phyloP scores from a whole-genome alignment of 2,797 vertebrate genomes.

The Pampus argenteus region DNA sequence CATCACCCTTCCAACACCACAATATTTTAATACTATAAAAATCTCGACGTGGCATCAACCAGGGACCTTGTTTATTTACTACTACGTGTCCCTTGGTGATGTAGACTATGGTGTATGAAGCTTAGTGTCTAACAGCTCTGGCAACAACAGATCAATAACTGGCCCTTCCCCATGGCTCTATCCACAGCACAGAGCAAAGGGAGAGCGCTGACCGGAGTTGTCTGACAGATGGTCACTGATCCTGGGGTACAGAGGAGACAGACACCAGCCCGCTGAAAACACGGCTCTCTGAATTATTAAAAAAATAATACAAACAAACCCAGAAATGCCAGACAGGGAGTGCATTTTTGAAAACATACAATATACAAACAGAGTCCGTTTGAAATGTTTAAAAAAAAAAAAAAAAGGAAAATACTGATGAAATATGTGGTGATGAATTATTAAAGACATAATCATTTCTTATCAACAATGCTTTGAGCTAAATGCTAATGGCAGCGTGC shows the following conservation, averaged over 20 bases:
- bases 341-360: background rate
- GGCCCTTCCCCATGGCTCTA: conserved; percentile 38
- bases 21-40: background rate
- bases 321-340: conserved; percentile 21
- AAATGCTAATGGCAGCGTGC: too few relatives aligned
- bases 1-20: background rate
- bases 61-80: conserved; percentile 18
- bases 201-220: conserved; percentile 31
- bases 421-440: too few relatives aligned
- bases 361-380: background rate
- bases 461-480: too few relatives aligned
- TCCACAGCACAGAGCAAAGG: conserved; percentile 42
- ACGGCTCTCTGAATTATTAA: conserved; percentile 68
- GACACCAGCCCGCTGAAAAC: conserved; percentile 27
- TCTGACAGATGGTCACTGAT: conserved; percentile 81
- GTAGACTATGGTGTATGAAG: conserved; percentile 15
- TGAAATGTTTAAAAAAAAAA: background rate
- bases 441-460: too few relatives aligned
- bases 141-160: conserved; percentile 69
- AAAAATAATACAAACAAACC: too few relatives aligned
- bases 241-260: conserved; percentile 57
- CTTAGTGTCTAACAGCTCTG: conserved; percentile 37
- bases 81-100: background rate
- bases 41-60: background rate
- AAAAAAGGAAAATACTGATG: too few relatives aligned